phyloP scores from a whole-genome alignment of 2,888 invertebrate species.

The Macrosiphum euphorbiae region DNA sequence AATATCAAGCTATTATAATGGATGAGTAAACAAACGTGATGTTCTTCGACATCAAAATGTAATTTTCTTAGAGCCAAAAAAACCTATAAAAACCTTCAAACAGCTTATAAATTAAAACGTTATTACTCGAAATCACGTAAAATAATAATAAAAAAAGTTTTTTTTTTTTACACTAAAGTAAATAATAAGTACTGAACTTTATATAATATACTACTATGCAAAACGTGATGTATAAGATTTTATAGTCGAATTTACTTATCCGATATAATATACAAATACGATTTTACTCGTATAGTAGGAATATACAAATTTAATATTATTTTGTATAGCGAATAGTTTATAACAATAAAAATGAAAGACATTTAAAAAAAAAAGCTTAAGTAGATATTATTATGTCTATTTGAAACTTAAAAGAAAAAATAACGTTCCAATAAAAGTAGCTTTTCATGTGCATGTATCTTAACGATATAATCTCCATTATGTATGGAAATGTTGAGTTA shows the following conservation, averaged over 20 bases:
- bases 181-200: neutral
- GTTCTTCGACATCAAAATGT: neutral
- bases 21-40: neutral
- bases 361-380: no score
- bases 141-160: neutral
- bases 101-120: neutral
- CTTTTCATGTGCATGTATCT: neutral
- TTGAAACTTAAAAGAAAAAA: no score
- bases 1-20: neutral
- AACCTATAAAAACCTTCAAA: neutral
- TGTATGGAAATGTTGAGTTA: neutral
- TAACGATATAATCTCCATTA: neutral
- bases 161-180: neutral
- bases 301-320: neutral
- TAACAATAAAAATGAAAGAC: neutral
- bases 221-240: neutral
- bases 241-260: neutral
- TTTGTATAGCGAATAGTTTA: neutral
- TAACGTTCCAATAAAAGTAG: neutral
- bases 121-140: neutral
- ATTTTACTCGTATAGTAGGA: neutral
- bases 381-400: no score
- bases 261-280: neutral
- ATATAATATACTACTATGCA: neutral
- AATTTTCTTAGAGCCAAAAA: neutral